These are phyloP conservation scores for Vannuccia rotundouncinata DNA, from an alignment of 2,888 invertebrate genomes.

Conservation along the genomic window DNA sequence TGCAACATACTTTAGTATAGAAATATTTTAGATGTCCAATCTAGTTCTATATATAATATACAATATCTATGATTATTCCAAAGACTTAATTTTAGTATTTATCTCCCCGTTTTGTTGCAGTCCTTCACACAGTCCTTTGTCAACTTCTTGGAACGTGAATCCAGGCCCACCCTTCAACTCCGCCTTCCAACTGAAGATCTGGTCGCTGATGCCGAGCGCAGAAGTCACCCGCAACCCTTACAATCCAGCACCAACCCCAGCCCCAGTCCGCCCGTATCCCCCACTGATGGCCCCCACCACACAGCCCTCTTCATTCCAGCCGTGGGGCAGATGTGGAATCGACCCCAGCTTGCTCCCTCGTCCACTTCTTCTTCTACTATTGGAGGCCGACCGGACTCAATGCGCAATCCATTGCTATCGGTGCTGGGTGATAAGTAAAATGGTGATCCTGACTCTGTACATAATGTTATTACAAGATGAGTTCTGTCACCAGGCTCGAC, in stretches of 20 bases:
- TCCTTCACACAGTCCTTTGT: slow-evolving; percentile 3
- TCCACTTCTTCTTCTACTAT: background rate
- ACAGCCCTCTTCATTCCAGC: slow-evolving; percentile 1
- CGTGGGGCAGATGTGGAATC: background rate
- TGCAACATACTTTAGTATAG: too few species aligned
- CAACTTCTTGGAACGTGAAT: background rate
- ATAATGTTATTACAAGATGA: too few species aligned
- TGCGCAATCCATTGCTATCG: background rate
- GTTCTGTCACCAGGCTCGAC: too few species aligned
- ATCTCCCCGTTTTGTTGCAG: background rate
- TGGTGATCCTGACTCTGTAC: too few species aligned
- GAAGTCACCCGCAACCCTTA: too few species aligned
- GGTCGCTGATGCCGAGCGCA: background rate
- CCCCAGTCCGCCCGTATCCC: background rate
- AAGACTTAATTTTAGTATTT: too few species aligned
- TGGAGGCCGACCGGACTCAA: background rate
- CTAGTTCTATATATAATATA: too few species aligned
- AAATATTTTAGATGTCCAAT: too few species aligned
- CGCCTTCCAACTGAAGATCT: slow-evolving; percentile 1
- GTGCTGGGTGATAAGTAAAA: background rate
- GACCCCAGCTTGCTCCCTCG: background rate
- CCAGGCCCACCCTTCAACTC: background rate
- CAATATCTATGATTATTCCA: too few species aligned
- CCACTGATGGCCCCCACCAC: background rate
- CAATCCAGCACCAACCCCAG: background rate